These are phyloP conservation scores for Phymanthus crucifer DNA, from an alignment of 92 coral and sea anemone genomes.

Conservation along the genomic window DNA sequence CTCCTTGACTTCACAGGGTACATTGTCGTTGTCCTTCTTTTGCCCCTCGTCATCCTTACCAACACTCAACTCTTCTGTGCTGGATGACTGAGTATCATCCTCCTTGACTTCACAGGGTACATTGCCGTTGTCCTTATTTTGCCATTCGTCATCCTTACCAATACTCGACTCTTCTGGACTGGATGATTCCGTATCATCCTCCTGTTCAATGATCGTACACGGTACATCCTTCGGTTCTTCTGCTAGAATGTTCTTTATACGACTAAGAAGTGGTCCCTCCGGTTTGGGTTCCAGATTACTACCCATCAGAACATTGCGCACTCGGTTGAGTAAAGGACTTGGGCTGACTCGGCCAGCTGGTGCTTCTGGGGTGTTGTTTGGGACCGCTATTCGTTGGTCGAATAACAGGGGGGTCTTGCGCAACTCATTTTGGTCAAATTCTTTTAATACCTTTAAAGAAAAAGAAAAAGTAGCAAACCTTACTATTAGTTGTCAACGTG, in stretches of 20 bases:
- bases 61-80: background rate
- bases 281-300: background rate
- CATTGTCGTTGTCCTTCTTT: background rate
- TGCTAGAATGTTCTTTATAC: background rate
- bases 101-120: slow-evolving; percentile 17
- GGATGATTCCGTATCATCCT: background rate
- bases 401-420: slow-evolving; percentile 1
- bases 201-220: slow-evolving; percentile 34
- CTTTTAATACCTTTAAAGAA: slow-evolving; percentile 7
- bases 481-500: background rate
- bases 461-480: background rate
- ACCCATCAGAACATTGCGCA: slow-evolving; percentile 21
- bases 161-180: background rate
- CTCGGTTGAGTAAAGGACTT: slow-evolving; percentile 24
- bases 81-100: background rate
- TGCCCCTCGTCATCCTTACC: background rate
- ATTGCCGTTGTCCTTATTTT: background rate
- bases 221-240: slow-evolving; percentile 19
- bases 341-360: background rate
- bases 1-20: slow-evolving; percentile 18
- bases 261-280: slow-evolving; percentile 20
- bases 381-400: slow-evolving; percentile 9
- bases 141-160: background rate
- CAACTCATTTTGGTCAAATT: slow-evolving; percentile 11
- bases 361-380: slow-evolving; percentile 9